A percentile compares a stretch with the other conserved stretches of the same genome.
Conservation (phyloP, 2,113 vertebrate genomes). For the Sclerurus mexicanus region DNA sequence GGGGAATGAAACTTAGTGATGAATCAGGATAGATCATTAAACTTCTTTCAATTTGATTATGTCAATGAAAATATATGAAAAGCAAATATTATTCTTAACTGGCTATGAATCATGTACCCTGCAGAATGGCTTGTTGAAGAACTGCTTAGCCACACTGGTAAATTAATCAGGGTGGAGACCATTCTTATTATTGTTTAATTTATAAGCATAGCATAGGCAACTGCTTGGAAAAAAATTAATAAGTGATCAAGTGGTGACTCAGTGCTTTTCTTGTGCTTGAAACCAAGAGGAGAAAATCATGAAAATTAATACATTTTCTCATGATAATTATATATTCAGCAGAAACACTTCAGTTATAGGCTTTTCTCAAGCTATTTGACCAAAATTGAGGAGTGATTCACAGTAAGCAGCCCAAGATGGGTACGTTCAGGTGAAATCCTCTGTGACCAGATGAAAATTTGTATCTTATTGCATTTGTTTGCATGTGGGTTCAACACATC, state of each 20-base stretch:
- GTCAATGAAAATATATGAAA: background rate
- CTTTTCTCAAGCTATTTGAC: background rate
- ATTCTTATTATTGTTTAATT: background rate
- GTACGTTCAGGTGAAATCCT: background rate
- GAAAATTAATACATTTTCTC: background rate
- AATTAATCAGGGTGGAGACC: background rate
- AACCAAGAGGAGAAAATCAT: accelerated
- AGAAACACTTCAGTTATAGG: background rate
- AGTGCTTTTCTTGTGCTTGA: background rate
- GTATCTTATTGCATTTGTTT: background rate
- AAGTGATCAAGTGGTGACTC: background rate
- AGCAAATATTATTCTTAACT: background rate
- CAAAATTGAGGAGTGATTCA: background rate
- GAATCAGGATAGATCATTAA: background rate
- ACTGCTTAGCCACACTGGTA: background rate
- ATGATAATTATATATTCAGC: background rate
- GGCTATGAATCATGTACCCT: background rate
- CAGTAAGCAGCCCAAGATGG: background rate
- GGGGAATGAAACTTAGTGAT: background rate
- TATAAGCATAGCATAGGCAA: background rate
- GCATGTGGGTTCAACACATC: accelerated
- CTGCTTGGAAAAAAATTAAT: background rate
- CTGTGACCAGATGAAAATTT: background rate
- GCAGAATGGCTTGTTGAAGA: background rate
- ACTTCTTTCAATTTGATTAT: background rate